These are phyloP conservation scores for Hippoglossus hippoglossus DNA, from an alignment of 2,797 vertebrate species.

Conservation along the genomic window DNA sequence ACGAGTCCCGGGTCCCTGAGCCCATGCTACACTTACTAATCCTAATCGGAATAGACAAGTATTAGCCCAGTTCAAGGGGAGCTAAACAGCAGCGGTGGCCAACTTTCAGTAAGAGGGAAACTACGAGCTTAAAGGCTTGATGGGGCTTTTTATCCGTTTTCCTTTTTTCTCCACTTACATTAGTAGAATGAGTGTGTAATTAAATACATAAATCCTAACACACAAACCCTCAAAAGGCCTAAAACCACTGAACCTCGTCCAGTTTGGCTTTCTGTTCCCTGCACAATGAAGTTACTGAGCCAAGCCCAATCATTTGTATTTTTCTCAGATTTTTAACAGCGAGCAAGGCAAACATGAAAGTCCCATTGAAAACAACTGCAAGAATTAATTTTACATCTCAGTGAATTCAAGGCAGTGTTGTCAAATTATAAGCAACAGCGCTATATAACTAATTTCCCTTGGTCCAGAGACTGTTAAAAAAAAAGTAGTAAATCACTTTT, in stretches of 20 bases:
- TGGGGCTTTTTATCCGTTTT: constrained; percentile 76
- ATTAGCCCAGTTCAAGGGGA: constrained; percentile 88
- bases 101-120: constrained; percentile 81
- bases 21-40: constrained; percentile 86
- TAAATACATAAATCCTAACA: constrained; percentile 85
- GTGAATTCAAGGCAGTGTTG: constrained; percentile 83
- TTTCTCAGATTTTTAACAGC: constrained; percentile 82
- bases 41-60: constrained; percentile 92
- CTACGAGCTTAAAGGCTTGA: constrained; percentile 75
- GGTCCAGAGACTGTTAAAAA: constrained; percentile 78
- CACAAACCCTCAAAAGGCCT: constrained; percentile 81
- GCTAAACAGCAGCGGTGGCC: constrained; percentile 82
- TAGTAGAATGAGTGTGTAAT: constrained; percentile 83
- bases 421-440: constrained; percentile 83
- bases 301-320: constrained; percentile 85
- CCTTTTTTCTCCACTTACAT: constrained; percentile 79
- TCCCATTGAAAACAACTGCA: constrained; percentile 82
- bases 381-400: constrained; percentile 86
- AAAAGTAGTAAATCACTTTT: constrained; percentile 76
- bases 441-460: constrained; percentile 82
- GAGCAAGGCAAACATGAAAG: constrained; percentile 81
- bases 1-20: constrained; percentile 86
- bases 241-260: constrained; percentile 80
- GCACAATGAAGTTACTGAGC: constrained; percentile 84
- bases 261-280: constrained; percentile 75